Percentiles rank a stretch among this genome's conserved stretches.
Evolutionary conservation across 2,113 vertebrate species (phyloP).

Genomic region (Corapipo altera): DNA sequence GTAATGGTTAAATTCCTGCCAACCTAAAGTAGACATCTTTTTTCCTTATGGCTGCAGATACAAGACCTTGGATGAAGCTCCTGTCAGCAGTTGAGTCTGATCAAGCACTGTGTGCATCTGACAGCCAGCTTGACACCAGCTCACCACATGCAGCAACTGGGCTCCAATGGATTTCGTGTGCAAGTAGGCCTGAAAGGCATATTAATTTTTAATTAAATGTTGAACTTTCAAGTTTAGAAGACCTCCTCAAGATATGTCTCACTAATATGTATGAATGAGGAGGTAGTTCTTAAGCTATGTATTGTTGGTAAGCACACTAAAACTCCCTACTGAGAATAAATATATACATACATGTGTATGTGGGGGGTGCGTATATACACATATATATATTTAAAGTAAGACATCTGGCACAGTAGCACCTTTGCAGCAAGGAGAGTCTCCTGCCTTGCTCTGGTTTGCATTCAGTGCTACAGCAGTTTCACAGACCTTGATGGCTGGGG

Average conservation of each 20-base stretch:
- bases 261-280: not conserved
- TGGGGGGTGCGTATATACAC: not conserved
- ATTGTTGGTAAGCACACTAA: not conserved
- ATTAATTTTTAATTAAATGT: not conserved
- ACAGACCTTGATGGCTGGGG: not conserved
- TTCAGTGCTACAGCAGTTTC: not conserved
- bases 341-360: fast-evolving
- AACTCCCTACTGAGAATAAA: not conserved
- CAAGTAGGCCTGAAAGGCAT: not conserved
- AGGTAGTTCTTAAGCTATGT: not conserved
- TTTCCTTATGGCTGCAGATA: not conserved
- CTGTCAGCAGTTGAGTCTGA: not conserved
- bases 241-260: not conserved
- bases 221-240: not conserved
- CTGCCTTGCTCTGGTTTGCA: not conserved
- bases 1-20: not conserved
- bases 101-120: not conserved
- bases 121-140: not conserved
- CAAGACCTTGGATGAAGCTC: not conserved
- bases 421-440: not conserved
- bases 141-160: fast-evolving
- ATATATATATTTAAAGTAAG: not conserved
- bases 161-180: not conserved
- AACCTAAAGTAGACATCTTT: not conserved
- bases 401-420: not conserved